Conservation (phyloP, 2,888 invertebrate species). For the Diplazon laetatorius region DNA sequence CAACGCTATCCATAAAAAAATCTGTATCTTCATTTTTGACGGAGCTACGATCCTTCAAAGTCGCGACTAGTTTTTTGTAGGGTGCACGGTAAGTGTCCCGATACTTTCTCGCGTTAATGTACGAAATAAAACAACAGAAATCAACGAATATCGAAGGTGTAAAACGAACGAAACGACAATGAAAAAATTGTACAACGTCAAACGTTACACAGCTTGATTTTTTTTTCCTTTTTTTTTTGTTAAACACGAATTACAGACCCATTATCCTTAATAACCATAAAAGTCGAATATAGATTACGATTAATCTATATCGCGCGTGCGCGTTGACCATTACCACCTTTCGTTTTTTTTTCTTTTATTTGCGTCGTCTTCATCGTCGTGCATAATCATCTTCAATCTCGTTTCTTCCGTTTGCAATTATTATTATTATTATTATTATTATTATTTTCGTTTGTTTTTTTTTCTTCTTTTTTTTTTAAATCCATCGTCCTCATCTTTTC, state of each 20-base stretch:
- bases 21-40: no score
- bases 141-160: neutral
- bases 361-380: conserved; percentile 12
- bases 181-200: conserved; percentile 57
- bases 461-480: conserved; percentile 2
- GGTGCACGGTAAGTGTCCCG: no score
- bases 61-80: no score
- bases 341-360: conserved; percentile 20
- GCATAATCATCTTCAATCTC: conserved; percentile 24
- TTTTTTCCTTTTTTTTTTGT: conserved; percentile 55
- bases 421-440: no score
- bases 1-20: no score
- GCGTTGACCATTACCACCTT: conserved; percentile 51
- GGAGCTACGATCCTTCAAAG: no score
- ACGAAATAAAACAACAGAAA: conserved; percentile 9
- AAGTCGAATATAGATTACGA: conserved; percentile 63
- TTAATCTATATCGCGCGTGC: conserved; percentile 56
- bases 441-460: conserved; percentile 10
- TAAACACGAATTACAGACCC: conserved; percentile 66
- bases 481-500: conserved; percentile 31
- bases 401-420: conserved; percentile 5
- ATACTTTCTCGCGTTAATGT: neutral
- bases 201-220: conserved; percentile 60
- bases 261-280: conserved; percentile 64
- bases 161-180: conserved; percentile 15